Evolutionary conservation across 2,888 invertebrate genomes (phyloP).

Genomic region (Helobdella robusta): DNA sequence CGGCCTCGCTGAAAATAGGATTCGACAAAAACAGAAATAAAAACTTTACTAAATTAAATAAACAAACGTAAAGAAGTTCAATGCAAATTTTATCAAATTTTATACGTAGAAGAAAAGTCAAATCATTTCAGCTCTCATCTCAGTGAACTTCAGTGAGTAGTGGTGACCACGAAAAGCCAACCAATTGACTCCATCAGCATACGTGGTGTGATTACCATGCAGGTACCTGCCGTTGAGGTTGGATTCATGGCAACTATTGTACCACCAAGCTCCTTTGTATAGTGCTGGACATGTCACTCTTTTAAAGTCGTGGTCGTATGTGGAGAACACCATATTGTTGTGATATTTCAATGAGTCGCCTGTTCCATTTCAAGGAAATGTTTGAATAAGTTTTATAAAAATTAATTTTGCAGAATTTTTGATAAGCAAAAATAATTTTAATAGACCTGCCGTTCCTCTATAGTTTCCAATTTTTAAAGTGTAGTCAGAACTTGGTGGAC

Average conservation of each 20-base stretch:
- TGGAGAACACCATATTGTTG: slow-evolving; percentile 18
- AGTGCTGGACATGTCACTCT: neutral
- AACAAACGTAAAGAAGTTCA: no score
- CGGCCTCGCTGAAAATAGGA: no score
- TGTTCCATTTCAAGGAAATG: neutral
- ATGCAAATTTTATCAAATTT: no score
- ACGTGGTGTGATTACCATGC: slow-evolving; percentile 17
- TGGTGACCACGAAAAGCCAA: neutral
- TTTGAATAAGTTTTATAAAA: neutral
- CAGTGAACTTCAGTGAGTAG: slow-evolving; percentile 12
- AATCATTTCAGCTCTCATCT: no score
- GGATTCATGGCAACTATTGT: slow-evolving; percentile 21
- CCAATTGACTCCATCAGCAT: slow-evolving; percentile 25
- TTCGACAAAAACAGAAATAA: no score
- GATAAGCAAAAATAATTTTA: neutral
- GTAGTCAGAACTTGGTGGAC: neutral
- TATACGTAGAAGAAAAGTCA: no score
- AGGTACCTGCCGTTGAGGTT: slow-evolving; percentile 26
- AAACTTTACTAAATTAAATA: no score
- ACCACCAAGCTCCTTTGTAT: slow-evolving; percentile 27
- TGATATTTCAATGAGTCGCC: slow-evolving; percentile 20
- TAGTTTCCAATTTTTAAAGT: neutral
- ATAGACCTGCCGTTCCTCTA: slow-evolving; percentile 1
- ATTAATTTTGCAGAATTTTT: neutral
- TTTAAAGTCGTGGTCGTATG: slow-evolving; percentile 23